A percentile compares a stretch with the other conserved stretches of the same genome.
Conservation (phyloP, 2,113 vertebrate species). For the Micronisus gabar region DNA sequence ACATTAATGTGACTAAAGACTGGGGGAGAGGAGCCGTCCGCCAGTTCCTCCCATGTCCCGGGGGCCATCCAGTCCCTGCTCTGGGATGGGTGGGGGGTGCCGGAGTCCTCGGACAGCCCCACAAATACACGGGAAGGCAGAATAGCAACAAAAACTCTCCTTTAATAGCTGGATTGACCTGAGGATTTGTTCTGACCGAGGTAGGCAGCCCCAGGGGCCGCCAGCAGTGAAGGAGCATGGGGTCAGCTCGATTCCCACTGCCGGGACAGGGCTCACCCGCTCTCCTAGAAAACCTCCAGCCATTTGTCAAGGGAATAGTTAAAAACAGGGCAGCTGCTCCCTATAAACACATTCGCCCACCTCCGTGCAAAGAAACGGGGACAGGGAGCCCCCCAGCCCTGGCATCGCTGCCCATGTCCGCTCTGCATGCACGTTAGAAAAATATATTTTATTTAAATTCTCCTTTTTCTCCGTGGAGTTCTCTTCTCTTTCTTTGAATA, state of each 20-base stretch:
- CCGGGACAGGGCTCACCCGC: neutral
- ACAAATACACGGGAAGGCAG: neutral
- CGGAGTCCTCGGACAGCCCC: neutral
- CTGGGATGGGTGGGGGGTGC: neutral
- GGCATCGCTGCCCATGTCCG: neutral
- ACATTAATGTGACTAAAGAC: neutral
- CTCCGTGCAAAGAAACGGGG: neutral
- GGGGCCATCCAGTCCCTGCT: neutral
- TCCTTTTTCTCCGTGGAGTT: neutral
- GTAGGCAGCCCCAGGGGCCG: neutral
- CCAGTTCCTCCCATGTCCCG: fast-evolving
- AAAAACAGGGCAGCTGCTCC: neutral
- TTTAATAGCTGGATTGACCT: constrained; percentile 68
- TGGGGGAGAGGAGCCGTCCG: fast-evolving
- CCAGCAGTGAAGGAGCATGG: neutral
- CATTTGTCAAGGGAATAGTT: neutral
- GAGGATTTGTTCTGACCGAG: constrained; percentile 60
- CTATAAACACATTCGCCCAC: neutral
- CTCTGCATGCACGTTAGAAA: constrained; percentile 55
- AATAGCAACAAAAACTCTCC: constrained; percentile 48
- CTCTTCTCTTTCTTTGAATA: neutral
- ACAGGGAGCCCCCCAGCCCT: neutral
- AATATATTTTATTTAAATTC: constrained; percentile 70
- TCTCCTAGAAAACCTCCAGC: neutral
- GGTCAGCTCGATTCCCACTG: neutral